Evolutionary conservation across 2,797 vertebrate species (phyloP).

Genomic region (Sylvia borin): DNA sequence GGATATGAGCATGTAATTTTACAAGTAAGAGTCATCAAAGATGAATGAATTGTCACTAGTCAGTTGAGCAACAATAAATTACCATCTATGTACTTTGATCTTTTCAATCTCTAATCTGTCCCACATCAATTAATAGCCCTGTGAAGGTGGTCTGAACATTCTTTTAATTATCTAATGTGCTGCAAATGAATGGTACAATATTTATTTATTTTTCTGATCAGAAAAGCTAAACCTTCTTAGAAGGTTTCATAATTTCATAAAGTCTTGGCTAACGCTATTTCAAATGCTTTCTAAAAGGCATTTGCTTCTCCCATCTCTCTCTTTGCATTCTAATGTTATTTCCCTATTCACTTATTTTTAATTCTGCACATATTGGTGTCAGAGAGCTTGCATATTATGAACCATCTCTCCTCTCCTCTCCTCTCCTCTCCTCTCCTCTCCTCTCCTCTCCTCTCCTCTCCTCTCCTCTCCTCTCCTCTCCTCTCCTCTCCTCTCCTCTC

Average conservation of each 20-base stretch:
- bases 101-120: neutral
- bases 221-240: neutral
- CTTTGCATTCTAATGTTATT: neutral
- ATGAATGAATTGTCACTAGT: neutral
- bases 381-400: neutral
- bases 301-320: neutral
- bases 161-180: neutral
- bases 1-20: neutral
- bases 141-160: neutral
- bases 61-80: neutral
- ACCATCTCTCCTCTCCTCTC: neutral
- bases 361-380: neutral
- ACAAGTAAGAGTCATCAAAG: neutral
- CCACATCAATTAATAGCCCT: neutral
- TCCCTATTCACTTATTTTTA: neutral
- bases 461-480: neutral
- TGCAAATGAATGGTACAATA: neutral
- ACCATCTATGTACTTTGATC: neutral
- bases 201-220: neutral
- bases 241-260: neutral
- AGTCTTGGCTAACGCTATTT: neutral
- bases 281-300: neutral
- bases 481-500: neutral
- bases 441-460: neutral
- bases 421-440: neutral